Evolutionary conservation across 2,888 invertebrate species (phyloP).

Genomic region (Scaptomyza tumidula): DNA sequence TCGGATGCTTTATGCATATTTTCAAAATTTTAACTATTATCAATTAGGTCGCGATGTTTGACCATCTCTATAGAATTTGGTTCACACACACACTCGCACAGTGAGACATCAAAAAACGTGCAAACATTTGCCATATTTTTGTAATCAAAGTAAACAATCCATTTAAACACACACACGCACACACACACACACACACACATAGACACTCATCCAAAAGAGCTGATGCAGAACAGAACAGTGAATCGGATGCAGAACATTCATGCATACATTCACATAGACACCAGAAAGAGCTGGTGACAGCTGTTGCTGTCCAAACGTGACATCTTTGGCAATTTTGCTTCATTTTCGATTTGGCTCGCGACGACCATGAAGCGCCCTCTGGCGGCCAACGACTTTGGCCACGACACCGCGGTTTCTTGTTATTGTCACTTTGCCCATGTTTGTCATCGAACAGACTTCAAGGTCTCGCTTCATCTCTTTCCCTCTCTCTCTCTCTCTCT

Average conservation of each 20-base stretch:
- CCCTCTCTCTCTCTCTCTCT: background rate
- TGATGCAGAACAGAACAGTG: background rate
- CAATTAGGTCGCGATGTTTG: constrained; percentile 11
- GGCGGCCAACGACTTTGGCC: constrained; percentile 57
- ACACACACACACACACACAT: constrained; percentile 30
- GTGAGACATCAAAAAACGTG: constrained; percentile 73
- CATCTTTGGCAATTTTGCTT: constrained; percentile 71
- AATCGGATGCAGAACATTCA: constrained; percentile 9
- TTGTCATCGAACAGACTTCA: background rate
- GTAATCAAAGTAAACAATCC: constrained; percentile 80
- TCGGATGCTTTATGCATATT: no score
- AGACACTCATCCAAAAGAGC: constrained; percentile 19
- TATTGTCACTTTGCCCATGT: constrained; percentile 44
- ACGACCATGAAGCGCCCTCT: constrained; percentile 38
- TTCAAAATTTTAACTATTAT: no score
- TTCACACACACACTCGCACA: constrained; percentile 15
- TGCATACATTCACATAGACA: constrained; percentile 22
- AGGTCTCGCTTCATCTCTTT: background rate
- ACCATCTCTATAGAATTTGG: constrained; percentile 36
- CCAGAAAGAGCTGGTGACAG: constrained; percentile 29
- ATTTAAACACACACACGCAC: constrained; percentile 71
- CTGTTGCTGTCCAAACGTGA: constrained; percentile 50
- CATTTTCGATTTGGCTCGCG: constrained; percentile 62
- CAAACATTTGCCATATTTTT: constrained; percentile 80
- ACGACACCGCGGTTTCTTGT: constrained; percentile 28